Evolutionary conservation across 2,888 invertebrate genomes (phyloP).

Genomic region (Cabera pusaria): DNA sequence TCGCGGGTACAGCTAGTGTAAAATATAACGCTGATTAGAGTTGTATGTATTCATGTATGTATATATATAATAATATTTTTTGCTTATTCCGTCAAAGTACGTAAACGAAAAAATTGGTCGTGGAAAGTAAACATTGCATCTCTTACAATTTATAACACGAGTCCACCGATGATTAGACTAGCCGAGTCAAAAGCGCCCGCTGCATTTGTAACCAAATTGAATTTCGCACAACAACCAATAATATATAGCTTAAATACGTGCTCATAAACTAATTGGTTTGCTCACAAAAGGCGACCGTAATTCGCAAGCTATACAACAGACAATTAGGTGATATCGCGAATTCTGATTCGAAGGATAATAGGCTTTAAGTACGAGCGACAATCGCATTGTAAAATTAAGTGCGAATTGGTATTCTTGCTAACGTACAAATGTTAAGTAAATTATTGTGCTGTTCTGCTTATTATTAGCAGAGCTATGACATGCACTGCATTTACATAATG

Average conservation of each 20-base stretch:
- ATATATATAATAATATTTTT: too few species aligned
- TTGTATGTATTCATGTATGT: too few species aligned
- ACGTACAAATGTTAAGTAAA: slow-evolving; percentile 18
- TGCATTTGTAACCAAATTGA: slow-evolving; percentile 43
- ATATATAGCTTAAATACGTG: slow-evolving; percentile 14
- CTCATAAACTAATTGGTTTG: slow-evolving; percentile 23
- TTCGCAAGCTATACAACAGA: slow-evolving; percentile 21
- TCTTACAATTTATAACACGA: too few species aligned
- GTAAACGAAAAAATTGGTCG: too few species aligned
- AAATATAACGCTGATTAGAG: too few species aligned
- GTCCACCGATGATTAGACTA: slow-evolving; percentile 1
- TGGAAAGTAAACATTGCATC: too few species aligned
- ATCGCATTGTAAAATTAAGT: slow-evolving; percentile 17
- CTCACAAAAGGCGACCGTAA: slow-evolving; percentile 20
- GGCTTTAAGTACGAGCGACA: slow-evolving; percentile 17
- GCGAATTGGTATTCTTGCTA: slow-evolving; percentile 15
- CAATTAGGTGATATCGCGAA: slow-evolving; percentile 23
- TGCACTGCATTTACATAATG: slow-evolving; percentile 2
- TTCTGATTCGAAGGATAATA: slow-evolving; percentile 19
- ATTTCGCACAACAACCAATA: slow-evolving; percentile 8
- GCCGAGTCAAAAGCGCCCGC: slow-evolving; percentile 14
- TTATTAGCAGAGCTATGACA: slow-evolving; percentile 3
- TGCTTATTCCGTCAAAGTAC: too few species aligned
- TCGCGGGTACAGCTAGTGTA: too few species aligned
- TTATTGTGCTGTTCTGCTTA: slow-evolving; percentile 5